Conservation (phyloP, 2,797 vertebrate genomes). For the Acipenser oxyrinchus region DNA sequence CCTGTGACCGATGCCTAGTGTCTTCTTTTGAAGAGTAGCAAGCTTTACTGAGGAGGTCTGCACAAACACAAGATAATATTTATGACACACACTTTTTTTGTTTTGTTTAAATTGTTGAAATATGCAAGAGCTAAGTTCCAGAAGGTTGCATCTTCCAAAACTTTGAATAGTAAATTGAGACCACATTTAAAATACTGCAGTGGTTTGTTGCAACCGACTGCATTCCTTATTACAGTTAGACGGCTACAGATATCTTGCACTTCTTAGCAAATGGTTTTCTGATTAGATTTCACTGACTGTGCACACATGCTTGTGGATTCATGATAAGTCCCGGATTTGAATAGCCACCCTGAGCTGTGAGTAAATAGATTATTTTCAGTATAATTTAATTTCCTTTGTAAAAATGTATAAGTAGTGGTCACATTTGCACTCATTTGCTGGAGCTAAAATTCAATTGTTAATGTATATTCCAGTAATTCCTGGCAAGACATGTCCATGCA, state of each 20-base stretch:
- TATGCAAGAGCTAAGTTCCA: constrained; percentile 12
- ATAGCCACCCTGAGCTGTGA: constrained; percentile 1
- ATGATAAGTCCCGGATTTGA: constrained; percentile 2
- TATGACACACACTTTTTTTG: too few species aligned
- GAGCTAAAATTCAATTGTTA: too few species aligned
- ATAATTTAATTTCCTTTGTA: too few species aligned
- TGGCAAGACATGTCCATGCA: too few species aligned
- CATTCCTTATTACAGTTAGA: background rate
- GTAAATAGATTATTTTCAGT: background rate
- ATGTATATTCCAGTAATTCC: too few species aligned
- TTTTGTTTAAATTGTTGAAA: background rate
- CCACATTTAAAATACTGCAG: constrained; percentile 13
- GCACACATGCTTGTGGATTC: constrained; percentile 1
- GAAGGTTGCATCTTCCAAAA: constrained; percentile 8
- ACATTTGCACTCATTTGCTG: too few species aligned
- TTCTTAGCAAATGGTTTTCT: constrained; percentile 9
- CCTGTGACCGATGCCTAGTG: background rate
- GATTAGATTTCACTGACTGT: constrained; percentile 9
- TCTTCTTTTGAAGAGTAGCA: background rate
- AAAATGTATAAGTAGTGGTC: too few species aligned
- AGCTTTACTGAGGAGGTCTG: too few species aligned
- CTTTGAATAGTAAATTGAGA: constrained; percentile 17
- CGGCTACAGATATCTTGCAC: constrained; percentile 13
- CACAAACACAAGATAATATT: too few species aligned
- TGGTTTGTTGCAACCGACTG: constrained; percentile 1